Percentiles rank a stretch among this genome's conserved stretches.
Conservation (phyloP, 2,888 invertebrate species). For the Physocephala rufipes region DNA sequence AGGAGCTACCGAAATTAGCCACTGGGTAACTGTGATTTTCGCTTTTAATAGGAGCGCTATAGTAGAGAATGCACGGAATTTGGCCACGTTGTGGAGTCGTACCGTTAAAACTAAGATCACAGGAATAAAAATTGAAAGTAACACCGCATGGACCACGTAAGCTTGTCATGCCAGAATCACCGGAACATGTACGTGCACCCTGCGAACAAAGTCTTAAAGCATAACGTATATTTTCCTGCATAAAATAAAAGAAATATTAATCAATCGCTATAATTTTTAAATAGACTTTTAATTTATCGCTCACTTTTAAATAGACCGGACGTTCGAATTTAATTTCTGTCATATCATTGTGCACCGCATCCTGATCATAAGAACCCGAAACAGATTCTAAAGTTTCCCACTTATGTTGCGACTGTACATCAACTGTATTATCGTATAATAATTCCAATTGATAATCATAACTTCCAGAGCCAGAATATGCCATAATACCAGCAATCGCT, state of each 20-base stretch:
- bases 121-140: constrained; percentile 88
- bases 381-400: constrained; percentile 90
- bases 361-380: constrained; percentile 84
- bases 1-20: constrained; percentile 37
- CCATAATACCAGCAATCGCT: constrained; percentile 86
- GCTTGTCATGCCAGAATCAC: constrained; percentile 88
- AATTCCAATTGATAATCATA: constrained; percentile 93
- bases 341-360: constrained; percentile 87
- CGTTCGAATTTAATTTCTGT: constrained; percentile 91
- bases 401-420: constrained; percentile 70
- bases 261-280: background rate
- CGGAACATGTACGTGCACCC: constrained; percentile 92
- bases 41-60: constrained; percentile 62
- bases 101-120: constrained; percentile 95
- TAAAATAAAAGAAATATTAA: constrained; percentile 39
- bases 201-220: constrained; percentile 88
- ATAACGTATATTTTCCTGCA: constrained; percentile 85
- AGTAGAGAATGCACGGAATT: constrained; percentile 89
- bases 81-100: constrained; percentile 95
- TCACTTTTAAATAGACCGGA: constrained; percentile 84
- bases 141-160: constrained; percentile 94
- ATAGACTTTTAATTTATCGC: background rate
- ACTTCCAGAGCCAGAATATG: constrained; percentile 88
- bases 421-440: constrained; percentile 76
- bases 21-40: constrained; percentile 48